Conservation (phyloP, 2,113 vertebrate genomes). For the Tachuris rubrigastra region DNA sequence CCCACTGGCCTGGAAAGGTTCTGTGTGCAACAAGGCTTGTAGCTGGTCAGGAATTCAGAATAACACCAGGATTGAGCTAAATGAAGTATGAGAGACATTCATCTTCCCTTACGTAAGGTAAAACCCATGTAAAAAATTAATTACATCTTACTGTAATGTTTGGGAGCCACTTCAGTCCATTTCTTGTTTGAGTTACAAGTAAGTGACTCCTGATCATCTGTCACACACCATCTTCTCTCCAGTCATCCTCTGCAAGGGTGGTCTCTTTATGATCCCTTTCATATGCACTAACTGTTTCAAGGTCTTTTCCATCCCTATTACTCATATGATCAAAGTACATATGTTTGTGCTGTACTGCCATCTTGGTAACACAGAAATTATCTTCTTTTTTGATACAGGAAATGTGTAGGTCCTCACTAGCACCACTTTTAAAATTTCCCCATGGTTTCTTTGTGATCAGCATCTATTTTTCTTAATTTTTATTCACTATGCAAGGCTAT, state of each 20-base stretch:
- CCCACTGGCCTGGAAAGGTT: neutral
- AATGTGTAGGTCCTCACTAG: neutral
- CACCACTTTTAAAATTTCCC: neutral
- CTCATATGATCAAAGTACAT: constrained; percentile 6
- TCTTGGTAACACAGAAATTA: neutral
- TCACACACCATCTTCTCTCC: neutral
- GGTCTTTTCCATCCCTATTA: neutral
- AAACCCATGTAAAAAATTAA: neutral
- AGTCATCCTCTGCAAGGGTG: neutral
- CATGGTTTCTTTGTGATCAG: neutral
- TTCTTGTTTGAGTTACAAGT: neutral
- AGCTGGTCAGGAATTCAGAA: neutral
- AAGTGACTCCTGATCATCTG: neutral
- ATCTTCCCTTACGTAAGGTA: neutral
- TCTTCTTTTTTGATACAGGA: neutral
- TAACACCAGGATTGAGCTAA: neutral
- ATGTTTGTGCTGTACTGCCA: neutral
- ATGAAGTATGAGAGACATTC: neutral
- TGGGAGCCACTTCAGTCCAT: neutral
- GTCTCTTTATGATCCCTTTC: neutral
- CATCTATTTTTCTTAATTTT: neutral
- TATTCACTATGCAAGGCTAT: no score
- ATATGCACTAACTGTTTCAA: constrained; percentile 13
- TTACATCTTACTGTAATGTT: neutral
- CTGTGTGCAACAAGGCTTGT: neutral